phyloP scores from a whole-genome alignment of 2,113 vertebrate species.

The Recurvirostra avosetta region DNA sequence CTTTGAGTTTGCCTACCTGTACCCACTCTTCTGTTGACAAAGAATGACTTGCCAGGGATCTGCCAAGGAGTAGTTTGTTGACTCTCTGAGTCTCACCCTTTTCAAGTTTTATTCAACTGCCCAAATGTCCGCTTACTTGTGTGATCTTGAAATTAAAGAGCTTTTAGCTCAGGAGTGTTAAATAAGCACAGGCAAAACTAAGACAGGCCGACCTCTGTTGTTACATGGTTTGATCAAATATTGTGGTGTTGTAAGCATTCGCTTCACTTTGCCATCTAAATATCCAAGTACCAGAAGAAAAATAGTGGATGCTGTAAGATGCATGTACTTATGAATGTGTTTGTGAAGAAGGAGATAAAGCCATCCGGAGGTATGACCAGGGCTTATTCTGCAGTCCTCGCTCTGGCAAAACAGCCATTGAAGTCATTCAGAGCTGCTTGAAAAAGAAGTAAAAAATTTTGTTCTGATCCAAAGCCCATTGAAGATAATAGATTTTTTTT shows the following conservation, averaged over 20 bases:
- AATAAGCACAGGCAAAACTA: neutral
- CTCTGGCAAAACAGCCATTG: neutral
- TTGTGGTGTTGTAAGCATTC: neutral
- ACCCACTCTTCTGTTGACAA: neutral
- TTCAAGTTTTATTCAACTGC: slow-evolving; percentile 22
- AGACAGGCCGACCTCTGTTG: neutral
- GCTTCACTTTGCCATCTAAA: slow-evolving; percentile 2
- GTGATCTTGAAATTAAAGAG: slow-evolving; percentile 41
- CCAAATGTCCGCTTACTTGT: slow-evolving; percentile 37
- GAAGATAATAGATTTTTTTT: neutral
- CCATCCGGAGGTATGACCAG: neutral
- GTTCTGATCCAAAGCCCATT: neutral
- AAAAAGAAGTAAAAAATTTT: neutral
- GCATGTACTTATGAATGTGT: neutral
- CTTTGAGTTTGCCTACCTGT: neutral
- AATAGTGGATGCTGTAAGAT: neutral
- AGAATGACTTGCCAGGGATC: neutral
- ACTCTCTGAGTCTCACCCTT: neutral
- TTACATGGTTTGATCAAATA: slow-evolving; percentile 2
- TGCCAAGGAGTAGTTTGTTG: neutral
- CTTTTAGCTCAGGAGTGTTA: slow-evolving; percentile 20
- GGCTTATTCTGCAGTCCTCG: neutral
- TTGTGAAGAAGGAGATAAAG: neutral
- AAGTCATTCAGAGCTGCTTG: neutral
- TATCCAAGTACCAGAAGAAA: neutral